Base-by-base conservation (phyloP, 2,797 vertebrate genomes). In the Sphenopsis melanotis region DNA sequence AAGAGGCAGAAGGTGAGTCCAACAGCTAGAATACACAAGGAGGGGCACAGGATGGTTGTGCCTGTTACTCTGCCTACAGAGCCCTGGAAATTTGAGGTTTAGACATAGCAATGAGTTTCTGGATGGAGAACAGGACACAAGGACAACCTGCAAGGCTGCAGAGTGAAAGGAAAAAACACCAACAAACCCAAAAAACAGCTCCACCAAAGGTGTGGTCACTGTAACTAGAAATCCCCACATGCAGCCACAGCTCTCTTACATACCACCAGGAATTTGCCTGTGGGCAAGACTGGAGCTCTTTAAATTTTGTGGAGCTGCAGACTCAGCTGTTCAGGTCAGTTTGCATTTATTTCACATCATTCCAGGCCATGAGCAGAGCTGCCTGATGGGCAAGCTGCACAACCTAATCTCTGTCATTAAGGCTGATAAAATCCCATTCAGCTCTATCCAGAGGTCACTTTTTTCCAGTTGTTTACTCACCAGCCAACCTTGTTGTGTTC, bases 351-450 rank as follows among this genome's bases (percentile, higher is more conserved):
- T 84, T 84, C 74, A 65, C 50, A 41, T 32, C 0, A 0, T 32
- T 66, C 18, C 89, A 92, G 83, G 60, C 27, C 26, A 66, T 6
- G 19, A 69, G 32, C 69, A 88, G 74, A 88, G 77, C 55, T 74
- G 41, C 39, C 74, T 15, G 21, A 84, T 2, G 1, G 56, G 36
- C 18, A 9, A 93, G 70, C 77, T 84, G 41, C 60, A 61, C 44
- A 69, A 52, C 44, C 81, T 87, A 59, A 81, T 59, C 52, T 87
- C 66, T 80, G 36, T 22, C 65, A 80, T 79, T 59, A 79, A 46
- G 30, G 83, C 50, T 55, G 83, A 84, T 59, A 76, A 93, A 91
- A 82, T 61, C 49, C 61, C 46, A 60, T 55, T 65, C 36, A 32
- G 65, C 29, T 90, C 59, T 79, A 56, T 24, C 30, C 44, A 82